A percentile compares a stretch with the other conserved stretches of the same genome.
phyloP scores from a whole-genome alignment of 2,113 vertebrate genomes.

The Otolemur garnettii region DNA sequence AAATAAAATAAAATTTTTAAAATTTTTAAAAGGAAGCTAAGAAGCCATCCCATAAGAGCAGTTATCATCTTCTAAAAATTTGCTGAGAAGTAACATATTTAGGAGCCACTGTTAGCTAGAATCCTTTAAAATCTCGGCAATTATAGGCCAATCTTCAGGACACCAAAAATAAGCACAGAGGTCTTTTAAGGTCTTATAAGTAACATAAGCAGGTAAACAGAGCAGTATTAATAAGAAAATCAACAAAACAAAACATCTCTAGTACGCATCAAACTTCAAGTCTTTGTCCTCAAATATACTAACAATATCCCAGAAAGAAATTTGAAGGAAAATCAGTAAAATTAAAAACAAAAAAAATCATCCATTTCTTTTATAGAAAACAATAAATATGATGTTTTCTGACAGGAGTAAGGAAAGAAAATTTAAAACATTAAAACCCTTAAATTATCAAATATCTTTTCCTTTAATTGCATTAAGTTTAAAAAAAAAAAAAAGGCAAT shows the following conservation, averaged over 20 bases:
- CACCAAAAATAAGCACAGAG: not conserved
- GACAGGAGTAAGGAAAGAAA: not conserved
- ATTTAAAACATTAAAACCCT: not conserved
- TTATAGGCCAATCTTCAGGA: not conserved
- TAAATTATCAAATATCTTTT: conserved; percentile 44
- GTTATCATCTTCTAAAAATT: conserved; percentile 36
- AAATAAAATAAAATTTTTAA: no score
- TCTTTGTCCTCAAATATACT: conserved; percentile 30
- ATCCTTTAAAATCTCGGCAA: conserved; percentile 40
- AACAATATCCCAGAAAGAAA: conserved; percentile 48
- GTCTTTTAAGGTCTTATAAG: not conserved
- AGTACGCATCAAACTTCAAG: conserved; percentile 18
- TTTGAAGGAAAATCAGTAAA: not conserved
- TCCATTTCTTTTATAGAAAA: conserved; percentile 34
- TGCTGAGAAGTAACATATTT: not conserved
- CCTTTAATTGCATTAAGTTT: not conserved
- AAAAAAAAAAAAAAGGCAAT: not conserved
- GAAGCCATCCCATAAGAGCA: not conserved
- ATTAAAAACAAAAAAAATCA: conserved; percentile 54
- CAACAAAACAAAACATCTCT: conserved; percentile 4
- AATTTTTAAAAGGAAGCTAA: not conserved
- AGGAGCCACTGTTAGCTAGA: not conserved
- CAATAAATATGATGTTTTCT: not conserved
- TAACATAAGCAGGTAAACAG: not conserved
- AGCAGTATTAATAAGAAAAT: conserved; percentile 12